phyloP scores from a whole-genome alignment of 2,797 vertebrate species.

The Muscicapa striata region DNA sequence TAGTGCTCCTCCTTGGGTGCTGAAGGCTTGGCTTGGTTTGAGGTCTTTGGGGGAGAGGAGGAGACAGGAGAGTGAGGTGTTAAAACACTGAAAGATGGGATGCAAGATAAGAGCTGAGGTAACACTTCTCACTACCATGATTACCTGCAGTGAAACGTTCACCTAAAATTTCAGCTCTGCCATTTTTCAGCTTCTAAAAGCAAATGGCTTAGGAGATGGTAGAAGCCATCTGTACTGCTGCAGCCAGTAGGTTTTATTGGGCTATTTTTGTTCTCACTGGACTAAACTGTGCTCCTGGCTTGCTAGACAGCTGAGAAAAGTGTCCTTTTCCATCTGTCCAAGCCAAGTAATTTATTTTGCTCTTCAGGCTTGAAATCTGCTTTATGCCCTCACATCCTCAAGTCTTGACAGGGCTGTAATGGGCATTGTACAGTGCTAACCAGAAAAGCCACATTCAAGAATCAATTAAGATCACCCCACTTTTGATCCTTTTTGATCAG shows the following conservation, averaged over 20 bases:
- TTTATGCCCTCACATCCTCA: background rate
- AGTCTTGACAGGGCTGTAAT: background rate
- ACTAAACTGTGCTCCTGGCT: conserved; percentile 1
- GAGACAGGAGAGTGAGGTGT: background rate
- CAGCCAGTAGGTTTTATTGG: conserved; percentile 24
- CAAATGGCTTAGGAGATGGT: conserved; percentile 28
- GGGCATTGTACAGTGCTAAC: background rate
- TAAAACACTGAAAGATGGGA: background rate
- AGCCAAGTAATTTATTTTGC: conserved; percentile 51
- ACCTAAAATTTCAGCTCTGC: conserved; percentile 22
- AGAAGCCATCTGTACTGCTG: conserved; percentile 30
- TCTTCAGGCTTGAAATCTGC: conserved; percentile 33
- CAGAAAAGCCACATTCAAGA: background rate
- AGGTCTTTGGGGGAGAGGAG: background rate
- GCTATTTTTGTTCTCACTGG: conserved; percentile 37
- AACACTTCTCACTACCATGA: background rate
- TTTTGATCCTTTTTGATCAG: background rate
- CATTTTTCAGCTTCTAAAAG: conserved; percentile 41
- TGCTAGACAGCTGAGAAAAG: conserved; percentile 15
- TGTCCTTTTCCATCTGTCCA: conserved; percentile 31
- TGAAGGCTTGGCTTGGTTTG: background rate
- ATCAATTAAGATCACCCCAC: background rate
- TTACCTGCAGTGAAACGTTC: conserved; percentile 13
- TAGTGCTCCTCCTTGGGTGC: background rate
- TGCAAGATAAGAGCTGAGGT: background rate